Conservation (phyloP, 2,888 invertebrate species). For the Germaria angustata region DNA sequence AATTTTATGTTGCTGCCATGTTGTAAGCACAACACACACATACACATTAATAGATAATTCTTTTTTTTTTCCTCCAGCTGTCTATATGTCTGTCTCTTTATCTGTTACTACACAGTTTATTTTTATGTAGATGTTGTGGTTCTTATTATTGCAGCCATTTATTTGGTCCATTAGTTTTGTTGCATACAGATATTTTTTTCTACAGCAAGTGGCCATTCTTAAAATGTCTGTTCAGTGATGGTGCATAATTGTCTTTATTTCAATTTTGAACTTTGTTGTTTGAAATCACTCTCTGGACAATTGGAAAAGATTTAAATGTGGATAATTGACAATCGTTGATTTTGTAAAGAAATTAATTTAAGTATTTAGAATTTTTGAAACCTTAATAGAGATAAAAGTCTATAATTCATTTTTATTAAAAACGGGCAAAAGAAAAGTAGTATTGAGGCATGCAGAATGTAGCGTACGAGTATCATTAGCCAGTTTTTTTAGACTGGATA, state of each 20-base stretch:
- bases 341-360: conserved; percentile 35
- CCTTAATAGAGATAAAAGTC: not conserved
- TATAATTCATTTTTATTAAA: not conserved
- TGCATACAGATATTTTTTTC: conserved; percentile 6
- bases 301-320: conserved; percentile 44
- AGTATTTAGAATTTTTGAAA: not conserved
- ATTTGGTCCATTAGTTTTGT: conserved; percentile 56
- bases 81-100: conserved; percentile 22
- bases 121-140: conserved; percentile 37
- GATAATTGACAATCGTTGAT: conserved; percentile 37
- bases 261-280: conserved; percentile 47
- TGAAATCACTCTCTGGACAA: conserved; percentile 25
- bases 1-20: conserved; percentile 39
- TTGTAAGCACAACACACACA: conserved; percentile 47
- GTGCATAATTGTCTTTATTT: conserved; percentile 56
- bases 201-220: conserved; percentile 24
- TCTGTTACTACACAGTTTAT: conserved; percentile 38
- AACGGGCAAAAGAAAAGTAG: not conserved
- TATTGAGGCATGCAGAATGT: too few species aligned
- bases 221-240: conserved; percentile 54
- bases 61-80: not conserved
- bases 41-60: conserved; percentile 6
- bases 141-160: conserved; percentile 49
- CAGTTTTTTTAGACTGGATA: too few species aligned
- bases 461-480: too few species aligned